Evolutionary conservation across 2,888 invertebrate genomes (phyloP).

Genomic region (Lasius platythorax): DNA sequence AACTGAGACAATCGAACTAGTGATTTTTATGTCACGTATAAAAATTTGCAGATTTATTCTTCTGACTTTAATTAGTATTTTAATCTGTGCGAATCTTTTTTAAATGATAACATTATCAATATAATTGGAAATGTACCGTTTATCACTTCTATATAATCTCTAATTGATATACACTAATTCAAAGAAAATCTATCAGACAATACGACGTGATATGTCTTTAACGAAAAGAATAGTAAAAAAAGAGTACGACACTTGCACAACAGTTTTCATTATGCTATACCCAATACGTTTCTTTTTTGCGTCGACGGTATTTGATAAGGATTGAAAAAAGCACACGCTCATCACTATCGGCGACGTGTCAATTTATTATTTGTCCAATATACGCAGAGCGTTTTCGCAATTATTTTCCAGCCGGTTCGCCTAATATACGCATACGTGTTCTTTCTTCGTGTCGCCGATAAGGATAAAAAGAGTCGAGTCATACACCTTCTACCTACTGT

Average conservation of each 20-base stretch:
- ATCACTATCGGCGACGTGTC: slow-evolving; percentile 5
- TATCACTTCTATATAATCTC: background rate
- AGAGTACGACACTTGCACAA: background rate
- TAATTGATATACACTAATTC: background rate
- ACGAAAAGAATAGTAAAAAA: background rate
- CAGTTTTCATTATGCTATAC: background rate
- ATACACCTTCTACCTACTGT: background rate
- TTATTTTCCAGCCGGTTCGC: background rate
- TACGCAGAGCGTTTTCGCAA: background rate
- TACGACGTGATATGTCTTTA: background rate
- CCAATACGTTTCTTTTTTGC: background rate
- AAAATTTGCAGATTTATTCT: background rate
- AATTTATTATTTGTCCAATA: slow-evolving; percentile 37
- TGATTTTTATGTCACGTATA: background rate
- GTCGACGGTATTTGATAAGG: background rate
- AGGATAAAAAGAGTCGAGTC: slow-evolving; percentile 43
- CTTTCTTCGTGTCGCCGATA: slow-evolving; percentile 22
- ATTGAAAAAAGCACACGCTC: background rate
- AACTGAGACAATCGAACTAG: background rate
- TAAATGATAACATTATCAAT: background rate
- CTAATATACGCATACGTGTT: slow-evolving; percentile 3
- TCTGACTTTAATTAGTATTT: background rate
- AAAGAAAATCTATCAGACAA: background rate
- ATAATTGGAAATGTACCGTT: slow-evolving; percentile 1
- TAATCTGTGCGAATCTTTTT: background rate